Evolutionary conservation across 2,113 vertebrate species (phyloP), one percentile per base, ranked within the genome.

Genomic region (Marmota flaviventris): DNA sequence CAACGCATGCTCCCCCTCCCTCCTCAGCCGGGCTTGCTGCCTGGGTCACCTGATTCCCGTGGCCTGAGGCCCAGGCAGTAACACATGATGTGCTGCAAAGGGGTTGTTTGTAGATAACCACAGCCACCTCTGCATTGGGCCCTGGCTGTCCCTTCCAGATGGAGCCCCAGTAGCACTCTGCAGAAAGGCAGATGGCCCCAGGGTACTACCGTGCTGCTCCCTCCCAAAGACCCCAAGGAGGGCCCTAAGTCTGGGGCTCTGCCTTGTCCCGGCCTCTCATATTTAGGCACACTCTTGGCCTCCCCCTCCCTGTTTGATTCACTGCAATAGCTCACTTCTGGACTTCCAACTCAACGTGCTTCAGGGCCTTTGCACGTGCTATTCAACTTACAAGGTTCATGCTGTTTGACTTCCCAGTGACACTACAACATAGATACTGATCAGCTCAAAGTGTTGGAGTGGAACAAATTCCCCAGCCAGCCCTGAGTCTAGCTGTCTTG

Each of bases 41-140:
- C 89, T 4, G 63, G 91, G 83, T 96, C 94, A 92, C 95, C 94
- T 93, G 96, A 93, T 73, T 65, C 20, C 42, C 45, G 20, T 0
- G 22, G 95, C 81, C 17, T 17, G 91, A 82, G 69, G 96, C 83
- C 79, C 73, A 34, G 67, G 75, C 10, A 24, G 25, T 53, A 69
- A 85, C 93, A 96, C 85, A 69, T 73, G 92, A 75, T 24, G 24
- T 22, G 11, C 77, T 34, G 29, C 6, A 7, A 29, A 45, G 29
- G 39, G 32, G 32, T 13, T 89, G 56, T 92, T 67, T 95, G 79
- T 3, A 25, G 67, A 92, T 70, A 78, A 53, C 67, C 48, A 63
- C n/a, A 14, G 90, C 72, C 16, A 20, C 73, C 45, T 63, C 90
- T 22, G 88, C 45, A 22, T 48, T 2, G 1, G 58, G 42, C 39